Evolutionary conservation across 2,888 invertebrate species (phyloP).

Genomic region (Thymelicus acteon): DNA sequence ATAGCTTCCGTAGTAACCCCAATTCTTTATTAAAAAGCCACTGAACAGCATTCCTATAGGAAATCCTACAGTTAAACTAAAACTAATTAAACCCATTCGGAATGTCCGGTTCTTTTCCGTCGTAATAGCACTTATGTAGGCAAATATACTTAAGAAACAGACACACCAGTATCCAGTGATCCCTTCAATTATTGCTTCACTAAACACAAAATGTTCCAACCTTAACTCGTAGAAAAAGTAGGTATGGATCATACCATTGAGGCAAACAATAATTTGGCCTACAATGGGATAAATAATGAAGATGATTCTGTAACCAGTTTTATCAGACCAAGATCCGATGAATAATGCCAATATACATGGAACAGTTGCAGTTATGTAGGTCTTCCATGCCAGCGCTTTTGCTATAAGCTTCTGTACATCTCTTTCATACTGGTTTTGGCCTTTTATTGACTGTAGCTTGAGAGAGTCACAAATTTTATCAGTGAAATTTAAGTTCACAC

Average conservation of each 20-base stretch:
- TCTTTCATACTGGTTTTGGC: conserved; percentile 77
- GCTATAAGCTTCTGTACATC: conserved; percentile 88
- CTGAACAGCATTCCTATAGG: conserved; percentile 94
- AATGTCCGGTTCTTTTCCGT: conserved; percentile 90
- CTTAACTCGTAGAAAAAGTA: conserved; percentile 89
- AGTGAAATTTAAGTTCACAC: conserved; percentile 90
- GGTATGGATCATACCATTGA: conserved; percentile 90
- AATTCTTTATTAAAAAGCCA: conserved; percentile 88
- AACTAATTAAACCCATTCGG: conserved; percentile 93
- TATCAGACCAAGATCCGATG: conserved; percentile 90
- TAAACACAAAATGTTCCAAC: conserved; percentile 89
- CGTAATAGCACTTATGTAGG: conserved; percentile 93
- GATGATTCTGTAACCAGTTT: conserved; percentile 87
- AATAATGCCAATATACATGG: conserved; percentile 91
- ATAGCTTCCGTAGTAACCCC: conserved; percentile 83
- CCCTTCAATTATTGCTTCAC: conserved; percentile 90
- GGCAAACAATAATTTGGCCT: conserved; percentile 88
- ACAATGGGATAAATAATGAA: conserved; percentile 89
- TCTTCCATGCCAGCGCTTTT: conserved; percentile 90
- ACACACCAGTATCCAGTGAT: conserved; percentile 92
- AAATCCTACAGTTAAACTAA: conserved; percentile 93
- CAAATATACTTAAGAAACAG: conserved; percentile 91
- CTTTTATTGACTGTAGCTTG: conserved; percentile 86
- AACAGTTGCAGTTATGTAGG: conserved; percentile 90
- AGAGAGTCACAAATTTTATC: conserved; percentile 89